Base-by-base conservation (phyloP, 2,797 vertebrate genomes). In the Craterocephalus amniculus region DNA sequence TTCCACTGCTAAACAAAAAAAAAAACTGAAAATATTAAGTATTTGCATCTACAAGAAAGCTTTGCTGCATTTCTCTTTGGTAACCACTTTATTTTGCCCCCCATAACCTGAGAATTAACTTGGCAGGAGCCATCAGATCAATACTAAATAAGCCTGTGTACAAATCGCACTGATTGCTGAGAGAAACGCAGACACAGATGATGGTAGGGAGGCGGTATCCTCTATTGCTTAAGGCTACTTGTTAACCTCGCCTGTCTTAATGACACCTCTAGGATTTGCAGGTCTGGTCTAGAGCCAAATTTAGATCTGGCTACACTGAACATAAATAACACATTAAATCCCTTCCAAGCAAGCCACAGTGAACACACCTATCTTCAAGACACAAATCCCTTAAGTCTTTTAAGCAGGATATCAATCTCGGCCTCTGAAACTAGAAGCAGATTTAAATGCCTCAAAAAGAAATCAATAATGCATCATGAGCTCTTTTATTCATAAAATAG, bases 101-200 rank as follows among this genome's bases (percentile, higher is more conserved):
- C 71, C 61, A 68, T 55, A 85, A 73, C 72, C 67, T 70, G 67
- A 81, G 63, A 80, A 86, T 54, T 76, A 48, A 82, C 75, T 86
- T 83, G 83, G 88, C 85, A 79, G 70, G 27, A 70, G 66, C 40
- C 40, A 22, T 60, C 29, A 54, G 84, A 89, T 91, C 90, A 86
- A 91, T 91, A 86, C 81, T 73, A 84, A 86, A 72, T 82, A 77
- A 86, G 59, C 67, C 73, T 65, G 80, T 80, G 79, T 74, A 80
- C 80, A 87, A 87, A 83, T 69, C 87, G 70, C 58, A 34, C 78
- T 63, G 67, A 87, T 56, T 27, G 22, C 65, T 26, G 49, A 81
- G 63, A 74, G 36, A 72, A 67, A 78, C 58, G 27, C 62, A 7
- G 63, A 60, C 76, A 49, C 58, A 58, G 62, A 59, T 27, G n/a